Base-by-base conservation (phyloP, 2,888 invertebrate genomes). In the Hemistola chrysoprasaria region DNA sequence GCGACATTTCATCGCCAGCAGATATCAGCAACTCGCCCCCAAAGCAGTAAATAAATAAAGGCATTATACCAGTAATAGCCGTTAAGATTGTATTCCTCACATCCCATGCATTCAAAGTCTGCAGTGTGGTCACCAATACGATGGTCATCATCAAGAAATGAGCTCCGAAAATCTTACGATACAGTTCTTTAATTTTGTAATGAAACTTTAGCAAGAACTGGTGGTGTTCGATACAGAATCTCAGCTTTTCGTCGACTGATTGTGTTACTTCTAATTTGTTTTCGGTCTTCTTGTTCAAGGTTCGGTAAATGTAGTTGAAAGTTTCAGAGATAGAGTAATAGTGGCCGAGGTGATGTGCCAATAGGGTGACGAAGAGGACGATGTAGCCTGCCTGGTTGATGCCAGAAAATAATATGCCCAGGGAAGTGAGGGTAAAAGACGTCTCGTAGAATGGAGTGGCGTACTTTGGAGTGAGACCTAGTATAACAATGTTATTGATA, bases 371-470 rank as follows among this genome's bases (percentile, higher is more conserved):
- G 41, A 78, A 78, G 1, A 79, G 62, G 1, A 76, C 62, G 20
- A 76, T 78, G 60, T 77, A 78, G 10, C 77, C 78, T 0, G 76
- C 78, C 47, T 78, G 78, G 56, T 77, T 79, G 47, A 77, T 53
- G 5, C 65, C 78, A 0, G 78, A 79, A 49, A 78, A 79, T 1
- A 53, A 53, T 1, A 76, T 71, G 1, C 56, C 74, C 7, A 67
- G 46, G 20, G 53, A 53, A 6, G 73, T 78, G 16, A 78, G 33
- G 1, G 44, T 46, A 42, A 71, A 78, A 6, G 71, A 63, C 36
- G 62, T 58, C 59, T 78, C 72, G 53, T 60, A 79, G 43, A 63
- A 69, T 3, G 78, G 78, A 1, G 66, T 68, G 46, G 73, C 68
- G 45, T 77, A 75, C 56, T 74, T 73, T 11, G 67, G 65, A 10